Conservation (phyloP, 2,888 invertebrate species). For the Eledone cirrhosa region DNA sequence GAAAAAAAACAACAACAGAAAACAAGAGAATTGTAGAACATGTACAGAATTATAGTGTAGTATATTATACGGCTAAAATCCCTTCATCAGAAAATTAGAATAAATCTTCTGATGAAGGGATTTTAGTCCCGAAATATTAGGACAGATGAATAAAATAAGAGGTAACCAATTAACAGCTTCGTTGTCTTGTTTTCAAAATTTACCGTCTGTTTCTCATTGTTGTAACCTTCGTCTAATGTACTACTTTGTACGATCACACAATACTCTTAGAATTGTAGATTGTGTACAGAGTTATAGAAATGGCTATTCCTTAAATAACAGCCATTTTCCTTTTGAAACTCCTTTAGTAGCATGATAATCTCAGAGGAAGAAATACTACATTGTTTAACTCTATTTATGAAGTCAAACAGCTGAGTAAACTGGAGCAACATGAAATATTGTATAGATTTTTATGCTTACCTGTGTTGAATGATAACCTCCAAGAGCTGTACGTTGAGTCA, state of each 20-base stretch:
- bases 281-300: background rate
- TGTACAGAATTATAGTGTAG: background rate
- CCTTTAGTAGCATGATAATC: background rate
- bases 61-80: no score
- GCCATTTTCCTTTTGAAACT: background rate
- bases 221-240: no score
- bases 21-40: background rate
- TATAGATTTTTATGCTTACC: constrained; percentile 40
- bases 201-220: no score
- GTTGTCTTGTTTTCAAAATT: background rate
- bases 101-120: no score
- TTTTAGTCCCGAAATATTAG: no score
- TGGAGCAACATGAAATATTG: no score
- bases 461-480: constrained; percentile 63
- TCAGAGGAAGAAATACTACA: background rate
- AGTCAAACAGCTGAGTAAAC: no score
- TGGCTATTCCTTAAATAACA: background rate
- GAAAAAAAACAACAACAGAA: no score
- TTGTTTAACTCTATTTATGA: no score
- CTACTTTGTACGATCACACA: background rate
- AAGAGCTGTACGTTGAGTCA: constrained; percentile 50
- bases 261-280: background rate
- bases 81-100: no score
- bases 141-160: no score
- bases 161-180: background rate